phyloP scores from a whole-genome alignment of 2,888 invertebrate species.

The Cephus spinipes region DNA sequence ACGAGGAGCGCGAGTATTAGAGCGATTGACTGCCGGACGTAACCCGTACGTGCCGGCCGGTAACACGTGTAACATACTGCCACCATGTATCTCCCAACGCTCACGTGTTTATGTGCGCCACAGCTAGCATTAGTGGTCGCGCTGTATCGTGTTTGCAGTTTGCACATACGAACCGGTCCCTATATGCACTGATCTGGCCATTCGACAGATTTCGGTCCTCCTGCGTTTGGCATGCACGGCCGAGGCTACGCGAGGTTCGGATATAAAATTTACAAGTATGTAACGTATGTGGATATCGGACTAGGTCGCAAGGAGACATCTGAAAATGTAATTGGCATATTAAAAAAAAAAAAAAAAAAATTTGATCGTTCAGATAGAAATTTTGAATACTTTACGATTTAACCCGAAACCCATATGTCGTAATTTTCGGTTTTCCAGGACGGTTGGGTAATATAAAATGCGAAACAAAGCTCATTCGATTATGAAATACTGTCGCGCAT shows the following conservation, averaged over 20 bases:
- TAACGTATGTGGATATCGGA: background rate
- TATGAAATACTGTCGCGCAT: constrained; percentile 51
- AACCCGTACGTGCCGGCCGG: constrained; percentile 64
- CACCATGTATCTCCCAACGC: constrained; percentile 62
- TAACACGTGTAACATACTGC: constrained; percentile 66
- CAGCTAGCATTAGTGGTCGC: constrained; percentile 38
- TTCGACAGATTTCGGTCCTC: background rate
- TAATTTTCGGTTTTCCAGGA: background rate
- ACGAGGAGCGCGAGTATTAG: constrained; percentile 60
- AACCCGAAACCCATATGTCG: background rate
- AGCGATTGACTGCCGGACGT: constrained; percentile 67
- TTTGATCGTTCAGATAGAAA: background rate
- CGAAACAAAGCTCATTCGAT: constrained; percentile 51
- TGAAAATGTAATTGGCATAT: background rate
- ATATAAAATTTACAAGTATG: background rate
- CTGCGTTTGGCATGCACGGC: background rate
- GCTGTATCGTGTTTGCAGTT: constrained; percentile 46
- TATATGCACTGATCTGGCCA: background rate
- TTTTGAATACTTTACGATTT: background rate
- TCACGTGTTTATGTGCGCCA: constrained; percentile 57
- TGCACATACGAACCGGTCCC: constrained; percentile 24
- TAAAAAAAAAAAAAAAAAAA: background rate
- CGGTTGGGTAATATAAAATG: constrained; percentile 33
- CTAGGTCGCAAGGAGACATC: background rate
- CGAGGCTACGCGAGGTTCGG: background rate